Evolutionary conservation across 1,140 invertebrate species (phyloP), one percentile per base, ranked within the genome.

Genomic region (Drosophila punjabiensis): DNA sequence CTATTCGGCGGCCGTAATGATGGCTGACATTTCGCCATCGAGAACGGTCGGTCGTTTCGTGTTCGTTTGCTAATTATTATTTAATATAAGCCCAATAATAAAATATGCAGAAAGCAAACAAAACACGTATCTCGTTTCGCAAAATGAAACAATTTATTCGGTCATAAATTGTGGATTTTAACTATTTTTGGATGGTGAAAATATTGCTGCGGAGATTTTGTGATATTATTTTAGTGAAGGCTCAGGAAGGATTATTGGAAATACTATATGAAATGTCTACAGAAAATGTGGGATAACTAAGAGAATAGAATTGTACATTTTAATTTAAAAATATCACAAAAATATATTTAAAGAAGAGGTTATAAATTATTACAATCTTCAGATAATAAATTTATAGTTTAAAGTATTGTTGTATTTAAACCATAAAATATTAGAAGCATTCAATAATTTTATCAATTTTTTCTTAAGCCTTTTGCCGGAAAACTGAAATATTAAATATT

Each of bases 1-100:
- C 30, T 52, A 62, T 53, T 71, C 61, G 71, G 33, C 18, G 18
- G 53, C 52, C 70, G 55, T 71, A 61, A 76, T 65, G 62, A 45
- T 62, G 61, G 48, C 39, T n/a, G 24, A 56, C 43, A 56, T 43
- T 43, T 41, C 20, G 30, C 20, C 28, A 47, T 53, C 33, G 56
- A 55, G 48, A 55, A 65, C 48, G 41, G 43, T 37, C 47, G 8
- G 33, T 32, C 47, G 13, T 45, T 77, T 60, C 20, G 35, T 24
- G 41, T 50, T 43, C 45, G 55, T n/a, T 43, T 58, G 35, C 43
- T 59, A 65, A 77, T 81, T 82, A 41, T 50, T 62, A 71, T 77
- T 77, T 77, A 82, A 82, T 77, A 41, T 10, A 43, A 61, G 18
- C 48, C 55, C 24, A 53, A 63, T 82, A 35, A 32, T 45, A 30